phyloP scores from a whole-genome alignment of 2,113 vertebrate species.

The Notarius lentiginosus region DNA sequence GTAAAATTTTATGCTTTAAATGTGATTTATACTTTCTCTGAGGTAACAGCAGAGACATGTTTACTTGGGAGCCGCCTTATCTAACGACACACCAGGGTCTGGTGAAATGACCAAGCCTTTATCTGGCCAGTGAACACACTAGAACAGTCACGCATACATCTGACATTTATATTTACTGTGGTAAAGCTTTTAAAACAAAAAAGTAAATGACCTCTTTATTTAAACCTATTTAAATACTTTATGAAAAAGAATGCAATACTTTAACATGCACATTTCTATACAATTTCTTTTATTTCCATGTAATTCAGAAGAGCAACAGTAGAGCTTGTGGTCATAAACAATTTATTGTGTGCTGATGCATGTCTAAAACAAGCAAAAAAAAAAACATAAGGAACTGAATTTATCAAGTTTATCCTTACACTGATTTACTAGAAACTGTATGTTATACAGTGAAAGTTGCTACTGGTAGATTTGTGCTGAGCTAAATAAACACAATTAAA shows the following conservation, averaged over 20 bases:
- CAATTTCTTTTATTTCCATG: neutral
- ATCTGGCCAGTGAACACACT: slow-evolving; percentile 26
- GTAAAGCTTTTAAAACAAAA: no score
- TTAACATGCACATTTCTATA: neutral
- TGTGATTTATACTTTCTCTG: slow-evolving; percentile 27
- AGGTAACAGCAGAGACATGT: slow-evolving; percentile 30
- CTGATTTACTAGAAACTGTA: neutral
- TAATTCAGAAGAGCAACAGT: neutral
- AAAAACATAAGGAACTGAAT: neutral
- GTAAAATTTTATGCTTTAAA: slow-evolving; percentile 28
- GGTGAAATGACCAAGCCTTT: slow-evolving; percentile 58
- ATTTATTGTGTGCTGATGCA: neutral
- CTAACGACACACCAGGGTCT: slow-evolving; percentile 58
- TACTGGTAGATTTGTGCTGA: neutral
- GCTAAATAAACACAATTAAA: neutral
- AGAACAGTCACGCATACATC: neutral
- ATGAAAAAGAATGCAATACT: neutral
- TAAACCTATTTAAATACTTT: neutral
- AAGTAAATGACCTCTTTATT: neutral
- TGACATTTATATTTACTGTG: neutral
- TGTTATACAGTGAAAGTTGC: neutral
- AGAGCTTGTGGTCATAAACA: neutral
- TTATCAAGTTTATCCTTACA: neutral
- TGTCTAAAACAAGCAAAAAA: neutral
- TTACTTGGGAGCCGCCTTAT: slow-evolving; percentile 60